Conservation (phyloP, 2,797 vertebrate species). For the Spinibarbus caldwelli region DNA sequence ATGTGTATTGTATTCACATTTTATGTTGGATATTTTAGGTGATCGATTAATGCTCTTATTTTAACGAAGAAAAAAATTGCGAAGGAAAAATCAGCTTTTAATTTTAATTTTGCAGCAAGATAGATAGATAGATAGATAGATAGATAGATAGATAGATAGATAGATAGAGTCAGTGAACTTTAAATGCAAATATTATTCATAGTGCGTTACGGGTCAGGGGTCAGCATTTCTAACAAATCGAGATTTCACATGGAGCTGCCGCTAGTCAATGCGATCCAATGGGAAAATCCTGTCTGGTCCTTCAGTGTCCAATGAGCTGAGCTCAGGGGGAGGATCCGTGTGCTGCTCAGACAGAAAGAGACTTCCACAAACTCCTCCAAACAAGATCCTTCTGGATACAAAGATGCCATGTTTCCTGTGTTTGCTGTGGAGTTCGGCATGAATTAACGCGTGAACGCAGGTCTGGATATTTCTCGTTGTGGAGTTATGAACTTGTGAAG, state of each 20-base stretch:
- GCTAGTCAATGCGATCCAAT: slow-evolving; percentile 65
- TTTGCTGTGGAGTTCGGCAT: slow-evolving; percentile 39
- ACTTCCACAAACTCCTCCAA: slow-evolving; percentile 52
- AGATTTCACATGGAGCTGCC: slow-evolving; percentile 20
- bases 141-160: too few species aligned
- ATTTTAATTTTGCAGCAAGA: too few species aligned
- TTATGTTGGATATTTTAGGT: neutral
- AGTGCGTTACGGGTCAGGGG: slow-evolving; percentile 56
- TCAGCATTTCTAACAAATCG: slow-evolving; percentile 62
- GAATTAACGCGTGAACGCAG: slow-evolving; percentile 1
- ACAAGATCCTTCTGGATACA: slow-evolving; percentile 58
- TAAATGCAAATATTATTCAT: slow-evolving; percentile 13
- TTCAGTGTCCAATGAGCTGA: slow-evolving; percentile 67
- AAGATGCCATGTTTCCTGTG: slow-evolving; percentile 36
- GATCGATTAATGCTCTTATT: neutral
- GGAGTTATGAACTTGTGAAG: slow-evolving; percentile 36
- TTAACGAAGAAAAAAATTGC: too few species aligned
- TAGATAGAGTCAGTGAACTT: neutral
- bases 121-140: too few species aligned
- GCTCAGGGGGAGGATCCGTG: slow-evolving; percentile 58
- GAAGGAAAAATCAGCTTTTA: too few species aligned
- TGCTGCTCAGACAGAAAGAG: slow-evolving; percentile 38
- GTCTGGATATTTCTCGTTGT: slow-evolving; percentile 38
- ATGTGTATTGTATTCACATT: neutral
- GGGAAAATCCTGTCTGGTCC: neutral